phyloP scores from a whole-genome alignment of 2,113 vertebrate genomes.

The Taurulus bubalis region DNA sequence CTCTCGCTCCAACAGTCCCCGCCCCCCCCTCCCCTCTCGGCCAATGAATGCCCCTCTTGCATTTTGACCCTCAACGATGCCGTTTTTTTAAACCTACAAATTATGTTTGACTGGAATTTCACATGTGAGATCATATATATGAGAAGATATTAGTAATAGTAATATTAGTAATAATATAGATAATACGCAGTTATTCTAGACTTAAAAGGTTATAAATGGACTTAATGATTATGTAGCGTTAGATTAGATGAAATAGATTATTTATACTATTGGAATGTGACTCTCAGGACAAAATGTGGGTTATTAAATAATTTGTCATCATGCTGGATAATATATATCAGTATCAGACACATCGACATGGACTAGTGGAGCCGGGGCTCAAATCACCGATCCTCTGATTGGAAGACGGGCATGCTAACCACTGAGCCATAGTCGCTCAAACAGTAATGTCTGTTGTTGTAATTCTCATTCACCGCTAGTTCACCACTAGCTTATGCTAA shows the following conservation, averaged over 20 bases:
- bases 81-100: not conserved
- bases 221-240: not conserved
- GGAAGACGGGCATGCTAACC: too few relatives aligned
- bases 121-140: not conserved
- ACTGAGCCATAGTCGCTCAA: too few relatives aligned
- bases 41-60: constrained; percentile 20
- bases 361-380: too few relatives aligned
- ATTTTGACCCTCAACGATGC: constrained; percentile 10
- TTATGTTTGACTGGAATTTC: not conserved
- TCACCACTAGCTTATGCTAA: too few relatives aligned
- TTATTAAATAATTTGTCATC: not conserved
- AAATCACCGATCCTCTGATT: too few relatives aligned
- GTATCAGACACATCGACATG: too few relatives aligned
- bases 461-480: too few relatives aligned
- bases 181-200: not conserved
- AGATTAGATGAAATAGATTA: not conserved
- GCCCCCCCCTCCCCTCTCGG: not conserved
- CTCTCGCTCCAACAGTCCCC: not conserved
- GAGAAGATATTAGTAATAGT: too few relatives aligned
- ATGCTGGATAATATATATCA: not conserved
- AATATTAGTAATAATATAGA: too few relatives aligned
- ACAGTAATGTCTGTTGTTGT: too few relatives aligned
- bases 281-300: not conserved
- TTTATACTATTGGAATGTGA: not conserved
- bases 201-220: not conserved